These are phyloP conservation scores for Xestia c-nigrum DNA, from an alignment of 2,888 invertebrate genomes.

Conservation along the genomic window DNA sequence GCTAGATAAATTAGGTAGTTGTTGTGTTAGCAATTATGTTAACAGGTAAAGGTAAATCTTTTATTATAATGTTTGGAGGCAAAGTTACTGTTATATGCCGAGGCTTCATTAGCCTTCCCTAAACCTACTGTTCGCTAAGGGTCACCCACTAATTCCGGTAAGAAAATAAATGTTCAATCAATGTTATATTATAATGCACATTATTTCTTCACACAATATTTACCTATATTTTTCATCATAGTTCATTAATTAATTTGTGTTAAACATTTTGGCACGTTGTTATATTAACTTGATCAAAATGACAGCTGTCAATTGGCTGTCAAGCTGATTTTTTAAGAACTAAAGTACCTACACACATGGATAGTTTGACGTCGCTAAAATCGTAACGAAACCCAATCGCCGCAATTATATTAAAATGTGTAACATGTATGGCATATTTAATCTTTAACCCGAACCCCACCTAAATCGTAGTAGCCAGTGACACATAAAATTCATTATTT, in stretches of 20 bases:
- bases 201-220: neutral
- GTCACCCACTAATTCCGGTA: neutral
- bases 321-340: neutral
- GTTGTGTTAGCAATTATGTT: constrained; percentile 57
- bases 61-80: constrained; percentile 13
- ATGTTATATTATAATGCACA: neutral
- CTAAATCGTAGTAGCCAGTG: neutral
- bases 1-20: constrained; percentile 61
- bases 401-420: neutral
- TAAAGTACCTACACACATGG: neutral
- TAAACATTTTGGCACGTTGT: neutral
- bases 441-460: neutral
- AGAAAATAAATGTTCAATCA: neutral
- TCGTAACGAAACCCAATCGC: neutral
- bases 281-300: neutral
- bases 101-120: neutral
- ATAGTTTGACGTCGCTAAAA: neutral
- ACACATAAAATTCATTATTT: neutral
- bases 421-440: neutral
- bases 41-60: constrained; percentile 38
- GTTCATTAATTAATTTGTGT: neutral
- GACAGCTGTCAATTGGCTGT: no score
- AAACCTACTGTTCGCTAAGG: neutral
- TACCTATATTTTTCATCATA: neutral
- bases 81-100: neutral